These are phyloP conservation scores for Thaleichthys pacificus DNA, from an alignment of 2,797 vertebrate species.

Conservation along the genomic window DNA sequence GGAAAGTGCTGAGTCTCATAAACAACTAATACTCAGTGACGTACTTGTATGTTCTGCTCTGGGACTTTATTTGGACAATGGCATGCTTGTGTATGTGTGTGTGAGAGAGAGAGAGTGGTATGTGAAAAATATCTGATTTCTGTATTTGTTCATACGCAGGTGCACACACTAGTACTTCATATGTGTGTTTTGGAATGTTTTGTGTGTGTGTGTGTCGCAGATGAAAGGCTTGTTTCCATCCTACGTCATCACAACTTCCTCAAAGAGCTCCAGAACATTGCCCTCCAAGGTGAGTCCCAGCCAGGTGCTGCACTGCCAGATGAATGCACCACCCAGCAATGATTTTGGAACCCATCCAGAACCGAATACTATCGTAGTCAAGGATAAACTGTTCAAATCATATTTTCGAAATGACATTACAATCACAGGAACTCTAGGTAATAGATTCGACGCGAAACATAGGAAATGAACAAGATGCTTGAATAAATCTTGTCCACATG, in stretches of 20 bases:
- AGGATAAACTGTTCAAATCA: too few species aligned
- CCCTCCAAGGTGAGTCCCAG: slow-evolving; percentile 80
- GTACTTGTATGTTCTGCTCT: slow-evolving; percentile 29
- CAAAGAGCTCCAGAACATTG: slow-evolving; percentile 90
- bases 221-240: slow-evolving; percentile 88
- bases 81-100: background rate
- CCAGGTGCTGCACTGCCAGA: too few species aligned
- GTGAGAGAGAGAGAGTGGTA: background rate
- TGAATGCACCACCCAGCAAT: too few species aligned
- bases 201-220: slow-evolving; percentile 66
- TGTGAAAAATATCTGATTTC: slow-evolving; percentile 7
- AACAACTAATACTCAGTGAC: slow-evolving; percentile 30
- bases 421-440: too few species aligned
- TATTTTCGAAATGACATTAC: too few species aligned
- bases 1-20: slow-evolving; percentile 55
- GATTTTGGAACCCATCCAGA: too few species aligned
- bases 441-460: background rate
- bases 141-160: slow-evolving; percentile 19
- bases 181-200: slow-evolving; percentile 19
- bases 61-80: slow-evolving; percentile 1
- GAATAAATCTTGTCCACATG: background rate
- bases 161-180: slow-evolving; percentile 8
- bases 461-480: background rate
- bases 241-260: slow-evolving; percentile 90
- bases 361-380: too few species aligned